Conservation (phyloP, 2,113 vertebrate species). For the Isichthys henryi region DNA sequence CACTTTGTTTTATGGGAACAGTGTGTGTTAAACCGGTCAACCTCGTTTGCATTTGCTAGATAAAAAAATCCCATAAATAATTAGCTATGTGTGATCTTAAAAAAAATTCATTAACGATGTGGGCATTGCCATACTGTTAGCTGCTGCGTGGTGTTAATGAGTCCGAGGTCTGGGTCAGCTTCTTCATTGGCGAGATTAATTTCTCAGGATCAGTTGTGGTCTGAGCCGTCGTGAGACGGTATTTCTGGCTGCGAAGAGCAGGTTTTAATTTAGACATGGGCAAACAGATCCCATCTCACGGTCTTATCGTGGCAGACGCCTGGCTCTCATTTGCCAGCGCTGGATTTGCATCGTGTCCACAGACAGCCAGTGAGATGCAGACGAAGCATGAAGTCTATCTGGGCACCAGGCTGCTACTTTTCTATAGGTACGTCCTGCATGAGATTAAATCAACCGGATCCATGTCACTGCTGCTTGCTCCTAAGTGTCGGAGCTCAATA, state of each 20-base stretch:
- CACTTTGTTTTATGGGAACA: neutral
- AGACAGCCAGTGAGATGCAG: constrained; percentile 47
- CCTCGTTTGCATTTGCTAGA: neutral
- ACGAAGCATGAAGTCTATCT: constrained; percentile 33
- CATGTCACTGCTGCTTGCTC: neutral
- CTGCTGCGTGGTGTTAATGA: neutral
- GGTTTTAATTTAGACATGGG: constrained; percentile 40
- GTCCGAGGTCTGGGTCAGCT: neutral
- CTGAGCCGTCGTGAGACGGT: neutral
- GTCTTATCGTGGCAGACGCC: constrained; percentile 41
- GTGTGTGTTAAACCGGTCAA: neutral
- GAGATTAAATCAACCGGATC: constrained; percentile 16
- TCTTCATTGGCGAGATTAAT: neutral
- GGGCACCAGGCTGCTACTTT: neutral
- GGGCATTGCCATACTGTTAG: neutral
- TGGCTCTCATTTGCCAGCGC: constrained; percentile 30
- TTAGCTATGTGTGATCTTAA: neutral
- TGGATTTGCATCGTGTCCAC: constrained; percentile 49
- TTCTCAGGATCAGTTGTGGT: neutral
- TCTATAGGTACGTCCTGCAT: constrained; percentile 15
- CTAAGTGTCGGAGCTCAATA: neutral
- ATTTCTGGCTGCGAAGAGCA: neutral
- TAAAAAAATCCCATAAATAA: neutral
- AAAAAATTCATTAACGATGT: neutral
- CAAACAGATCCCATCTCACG: constrained; percentile 37